Evolutionary conservation across 1,140 invertebrate genomes (phyloP).

Genomic region (Penaeus vannamei): DNA sequence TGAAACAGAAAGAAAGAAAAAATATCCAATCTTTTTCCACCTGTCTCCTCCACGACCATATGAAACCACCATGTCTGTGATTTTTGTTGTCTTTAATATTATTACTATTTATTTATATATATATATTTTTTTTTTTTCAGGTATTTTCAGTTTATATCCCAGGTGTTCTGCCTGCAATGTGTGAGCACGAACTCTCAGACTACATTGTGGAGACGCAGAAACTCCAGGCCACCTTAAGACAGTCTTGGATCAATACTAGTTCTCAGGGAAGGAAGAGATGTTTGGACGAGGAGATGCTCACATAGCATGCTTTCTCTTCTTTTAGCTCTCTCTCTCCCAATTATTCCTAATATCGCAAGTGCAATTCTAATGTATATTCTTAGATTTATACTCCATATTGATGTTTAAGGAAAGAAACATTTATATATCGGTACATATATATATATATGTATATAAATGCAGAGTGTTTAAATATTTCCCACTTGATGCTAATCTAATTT

Average conservation of each 20-base stretch:
- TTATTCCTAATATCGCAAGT: slow-evolving; percentile 36
- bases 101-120: neutral
- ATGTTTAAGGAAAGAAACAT: slow-evolving; percentile 6
- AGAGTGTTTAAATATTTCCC: no score
- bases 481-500: no score
- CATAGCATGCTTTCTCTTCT: slow-evolving; percentile 13
- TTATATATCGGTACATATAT: no score
- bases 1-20: no score
- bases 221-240: slow-evolving; percentile 50
- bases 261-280: slow-evolving; percentile 48
- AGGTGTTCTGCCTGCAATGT: slow-evolving; percentile 54
- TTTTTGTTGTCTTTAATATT: neutral
- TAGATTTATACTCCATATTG: slow-evolving; percentile 14
- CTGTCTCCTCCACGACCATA: no score
- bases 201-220: slow-evolving; percentile 53
- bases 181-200: slow-evolving; percentile 49
- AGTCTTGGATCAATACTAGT: slow-evolving; percentile 47
- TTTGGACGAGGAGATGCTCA: slow-evolving; percentile 53
- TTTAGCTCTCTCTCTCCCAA: neutral
- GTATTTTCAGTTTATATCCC: slow-evolving; percentile 52
- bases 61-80: neutral
- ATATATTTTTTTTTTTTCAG: slow-evolving; percentile 26
- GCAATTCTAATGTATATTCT: slow-evolving; percentile 40
- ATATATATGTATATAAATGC: no score
- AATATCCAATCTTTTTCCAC: no score